phyloP scores from a whole-genome alignment of 2,797 vertebrate species.

The Gymnodraco acuticeps region DNA sequence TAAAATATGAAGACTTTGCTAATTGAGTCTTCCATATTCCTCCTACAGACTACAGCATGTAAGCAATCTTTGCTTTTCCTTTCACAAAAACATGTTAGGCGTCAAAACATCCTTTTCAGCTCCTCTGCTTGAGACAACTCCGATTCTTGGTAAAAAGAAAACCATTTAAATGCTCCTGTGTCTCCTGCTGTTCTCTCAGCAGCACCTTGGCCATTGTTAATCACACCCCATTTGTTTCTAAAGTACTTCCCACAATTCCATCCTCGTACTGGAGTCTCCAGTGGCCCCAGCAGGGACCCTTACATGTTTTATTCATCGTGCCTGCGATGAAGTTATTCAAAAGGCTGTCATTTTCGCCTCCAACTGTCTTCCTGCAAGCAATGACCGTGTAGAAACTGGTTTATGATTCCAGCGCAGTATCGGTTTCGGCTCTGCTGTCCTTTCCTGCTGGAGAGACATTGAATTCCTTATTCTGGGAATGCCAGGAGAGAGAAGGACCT shows the following conservation, averaged over 20 bases:
- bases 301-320: constrained; percentile 77
- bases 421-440: constrained; percentile 15
- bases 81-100: constrained; percentile 13
- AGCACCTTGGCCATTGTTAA: constrained; percentile 67
- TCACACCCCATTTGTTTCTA: constrained; percentile 73
- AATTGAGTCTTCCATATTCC: constrained; percentile 16
- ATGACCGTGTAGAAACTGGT: constrained; percentile 51
- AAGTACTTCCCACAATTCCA: constrained; percentile 74
- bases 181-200: constrained; percentile 61
- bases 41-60: background rate
- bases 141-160: constrained; percentile 37
- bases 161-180: constrained; percentile 46
- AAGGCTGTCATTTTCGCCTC: constrained; percentile 54
- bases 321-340: constrained; percentile 65
- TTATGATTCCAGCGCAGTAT: constrained; percentile 44
- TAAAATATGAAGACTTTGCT: constrained; percentile 10
- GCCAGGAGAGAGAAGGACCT: background rate
- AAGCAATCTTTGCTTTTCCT: background rate
- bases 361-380: constrained; percentile 41
- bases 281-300: constrained; percentile 51
- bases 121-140: constrained; percentile 21
- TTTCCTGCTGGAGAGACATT: constrained; percentile 35
- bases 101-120: constrained; percentile 34
- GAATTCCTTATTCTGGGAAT: constrained; percentile 41
- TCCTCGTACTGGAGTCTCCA: constrained; percentile 61